Percentiles rank a stretch among this genome's conserved stretches.
phyloP scores from a whole-genome alignment of 2,797 vertebrate species.

The Ceyx erithaca region DNA sequence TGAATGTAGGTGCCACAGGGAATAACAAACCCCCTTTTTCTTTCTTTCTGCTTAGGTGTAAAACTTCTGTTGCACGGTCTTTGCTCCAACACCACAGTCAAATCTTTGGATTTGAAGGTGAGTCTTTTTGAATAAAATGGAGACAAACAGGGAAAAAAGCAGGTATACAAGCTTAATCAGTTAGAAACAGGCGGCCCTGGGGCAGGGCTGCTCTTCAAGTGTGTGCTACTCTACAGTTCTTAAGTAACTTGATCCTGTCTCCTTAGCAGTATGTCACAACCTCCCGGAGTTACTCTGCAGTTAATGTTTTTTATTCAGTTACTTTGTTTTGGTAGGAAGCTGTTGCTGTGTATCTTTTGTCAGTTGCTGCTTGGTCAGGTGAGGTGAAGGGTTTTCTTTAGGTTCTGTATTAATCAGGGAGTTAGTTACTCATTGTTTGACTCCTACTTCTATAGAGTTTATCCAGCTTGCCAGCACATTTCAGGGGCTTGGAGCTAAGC shows the following conservation, averaged over 20 bases:
- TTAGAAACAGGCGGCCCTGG: neutral
- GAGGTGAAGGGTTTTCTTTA: neutral
- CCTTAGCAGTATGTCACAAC: accelerated
- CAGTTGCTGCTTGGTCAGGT: neutral
- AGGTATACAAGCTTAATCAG: neutral
- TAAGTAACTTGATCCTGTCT: neutral
- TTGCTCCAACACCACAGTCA: conserved; percentile 85
- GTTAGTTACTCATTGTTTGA: neutral
- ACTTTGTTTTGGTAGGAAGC: neutral
- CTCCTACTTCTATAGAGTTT: neutral
- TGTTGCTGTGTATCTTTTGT: neutral
- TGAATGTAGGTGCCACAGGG: no score
- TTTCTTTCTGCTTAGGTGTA: conserved; percentile 76
- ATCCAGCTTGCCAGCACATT: neutral
- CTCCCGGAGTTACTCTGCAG: neutral
- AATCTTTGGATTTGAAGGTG: conserved; percentile 91
- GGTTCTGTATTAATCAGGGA: neutral
- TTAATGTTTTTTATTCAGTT: neutral
- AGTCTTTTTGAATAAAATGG: neutral
- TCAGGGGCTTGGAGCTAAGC: neutral
- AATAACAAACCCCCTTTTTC: neutral
- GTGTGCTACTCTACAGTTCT: neutral
- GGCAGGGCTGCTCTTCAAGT: neutral
- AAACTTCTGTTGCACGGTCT: conserved; percentile 86
- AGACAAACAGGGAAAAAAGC: neutral